Evolutionary conservation across 2,797 vertebrate species (phyloP).

Genomic region (Myotis myotis): DNA sequence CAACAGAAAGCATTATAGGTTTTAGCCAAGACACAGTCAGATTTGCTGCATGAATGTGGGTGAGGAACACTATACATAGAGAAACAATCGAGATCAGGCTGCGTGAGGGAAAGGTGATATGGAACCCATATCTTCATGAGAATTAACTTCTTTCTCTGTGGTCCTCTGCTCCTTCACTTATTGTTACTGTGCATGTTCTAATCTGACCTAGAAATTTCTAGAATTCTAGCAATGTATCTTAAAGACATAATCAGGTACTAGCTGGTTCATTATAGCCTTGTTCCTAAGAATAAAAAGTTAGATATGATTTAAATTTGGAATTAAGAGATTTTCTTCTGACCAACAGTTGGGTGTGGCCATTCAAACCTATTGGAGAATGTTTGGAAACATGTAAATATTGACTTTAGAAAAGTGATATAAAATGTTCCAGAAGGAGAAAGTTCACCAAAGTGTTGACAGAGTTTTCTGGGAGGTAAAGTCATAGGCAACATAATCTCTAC

Average conservation of each 20-base stretch:
- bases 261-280: neutral
- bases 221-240: neutral
- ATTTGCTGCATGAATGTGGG: neutral
- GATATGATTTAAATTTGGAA: neutral
- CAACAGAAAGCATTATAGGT: neutral
- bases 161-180: neutral
- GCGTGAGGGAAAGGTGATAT: neutral
- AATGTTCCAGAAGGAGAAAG: neutral
- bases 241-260: neutral
- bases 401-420: neutral
- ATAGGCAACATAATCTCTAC: neutral
- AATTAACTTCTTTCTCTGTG: neutral
- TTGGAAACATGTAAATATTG: neutral
- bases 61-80: neutral
- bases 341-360: neutral
- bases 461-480: neutral
- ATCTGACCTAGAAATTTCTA: neutral
- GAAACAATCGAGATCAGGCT: neutral
- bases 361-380: constrained; percentile 5
- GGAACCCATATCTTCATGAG: neutral
- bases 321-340: neutral
- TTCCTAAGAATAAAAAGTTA: constrained; percentile 2
- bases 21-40: neutral
- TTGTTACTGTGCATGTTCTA: neutral
- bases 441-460: neutral